phyloP scores from a whole-genome alignment of 2,888 invertebrate species.

The Eupithecia vulgata region DNA sequence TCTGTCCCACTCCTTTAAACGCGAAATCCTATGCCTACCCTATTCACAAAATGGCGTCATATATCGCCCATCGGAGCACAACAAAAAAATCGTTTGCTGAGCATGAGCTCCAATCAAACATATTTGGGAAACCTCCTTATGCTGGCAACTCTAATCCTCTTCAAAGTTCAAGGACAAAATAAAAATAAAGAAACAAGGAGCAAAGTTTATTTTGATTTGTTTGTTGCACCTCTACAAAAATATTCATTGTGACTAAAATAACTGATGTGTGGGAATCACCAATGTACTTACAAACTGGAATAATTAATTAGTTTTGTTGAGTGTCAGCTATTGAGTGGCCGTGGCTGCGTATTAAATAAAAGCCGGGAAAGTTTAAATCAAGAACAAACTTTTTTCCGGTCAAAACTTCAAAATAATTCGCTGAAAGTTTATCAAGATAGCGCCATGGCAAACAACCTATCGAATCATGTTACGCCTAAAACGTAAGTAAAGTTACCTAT shows the following conservation, averaged over 20 bases:
- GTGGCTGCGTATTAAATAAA: neutral
- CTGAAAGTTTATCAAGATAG: neutral
- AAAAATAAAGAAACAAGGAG: neutral
- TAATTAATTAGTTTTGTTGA: neutral
- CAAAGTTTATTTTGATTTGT: conserved; percentile 1
- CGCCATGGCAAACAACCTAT: neutral
- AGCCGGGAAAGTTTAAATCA: neutral
- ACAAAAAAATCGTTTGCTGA: too few relatives aligned
- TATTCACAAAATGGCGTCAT: too few relatives aligned
- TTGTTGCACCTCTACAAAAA: neutral
- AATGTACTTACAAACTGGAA: neutral
- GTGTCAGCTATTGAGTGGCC: conserved; percentile 4
- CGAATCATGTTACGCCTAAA: conserved; percentile 20
- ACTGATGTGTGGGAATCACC: neutral
- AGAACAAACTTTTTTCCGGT: neutral
- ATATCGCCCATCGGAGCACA: too few relatives aligned
- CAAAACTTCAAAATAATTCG: neutral
- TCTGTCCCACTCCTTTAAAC: too few relatives aligned
- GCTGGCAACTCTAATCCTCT: neutral
- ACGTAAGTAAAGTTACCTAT: conserved; percentile 17
- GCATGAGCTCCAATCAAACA: neutral
- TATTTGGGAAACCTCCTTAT: neutral
- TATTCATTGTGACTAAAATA: neutral
- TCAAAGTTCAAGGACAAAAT: neutral
- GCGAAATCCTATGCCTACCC: too few relatives aligned